Percentiles rank a stretch among this genome's conserved stretches.
Conservation (phyloP, 2,797 vertebrate species). For the Halcyon badia region DNA sequence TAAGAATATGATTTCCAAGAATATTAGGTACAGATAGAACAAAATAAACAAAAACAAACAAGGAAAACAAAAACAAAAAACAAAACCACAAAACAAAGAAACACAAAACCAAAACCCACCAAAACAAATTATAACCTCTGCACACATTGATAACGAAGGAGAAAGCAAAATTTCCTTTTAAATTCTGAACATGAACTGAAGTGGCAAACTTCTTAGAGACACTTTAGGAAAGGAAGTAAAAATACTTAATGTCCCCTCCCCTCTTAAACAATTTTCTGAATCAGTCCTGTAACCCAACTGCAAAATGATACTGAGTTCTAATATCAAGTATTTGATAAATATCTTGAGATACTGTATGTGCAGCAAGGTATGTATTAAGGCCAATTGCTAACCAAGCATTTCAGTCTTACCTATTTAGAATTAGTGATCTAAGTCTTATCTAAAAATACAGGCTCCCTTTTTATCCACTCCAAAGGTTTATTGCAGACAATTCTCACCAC, state of each 20-base stretch:
- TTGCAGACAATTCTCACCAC: neutral
- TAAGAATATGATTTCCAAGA: neutral
- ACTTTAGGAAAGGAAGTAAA: neutral
- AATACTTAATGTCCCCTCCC: neutral
- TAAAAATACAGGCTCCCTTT: neutral
- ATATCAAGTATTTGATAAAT: neutral
- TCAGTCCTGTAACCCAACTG: neutral
- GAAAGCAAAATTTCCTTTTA: neutral
- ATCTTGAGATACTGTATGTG: neutral
- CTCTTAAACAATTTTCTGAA: neutral
- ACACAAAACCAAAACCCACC: fast-evolving
- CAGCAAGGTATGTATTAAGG: neutral
- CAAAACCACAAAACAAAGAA: neutral
- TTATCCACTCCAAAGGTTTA: neutral
- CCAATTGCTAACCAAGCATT: neutral
- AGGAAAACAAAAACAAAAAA: too few species aligned
- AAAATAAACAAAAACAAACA: neutral
- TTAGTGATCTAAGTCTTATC: neutral
- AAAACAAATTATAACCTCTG: neutral
- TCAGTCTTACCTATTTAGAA: neutral
- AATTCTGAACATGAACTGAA: neutral
- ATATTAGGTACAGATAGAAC: neutral
- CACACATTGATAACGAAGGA: neutral
- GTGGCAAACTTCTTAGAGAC: neutral
- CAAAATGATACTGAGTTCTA: neutral